Base-by-base conservation (phyloP, 2,113 vertebrate genomes). In the Anser brachyrhynchus region DNA sequence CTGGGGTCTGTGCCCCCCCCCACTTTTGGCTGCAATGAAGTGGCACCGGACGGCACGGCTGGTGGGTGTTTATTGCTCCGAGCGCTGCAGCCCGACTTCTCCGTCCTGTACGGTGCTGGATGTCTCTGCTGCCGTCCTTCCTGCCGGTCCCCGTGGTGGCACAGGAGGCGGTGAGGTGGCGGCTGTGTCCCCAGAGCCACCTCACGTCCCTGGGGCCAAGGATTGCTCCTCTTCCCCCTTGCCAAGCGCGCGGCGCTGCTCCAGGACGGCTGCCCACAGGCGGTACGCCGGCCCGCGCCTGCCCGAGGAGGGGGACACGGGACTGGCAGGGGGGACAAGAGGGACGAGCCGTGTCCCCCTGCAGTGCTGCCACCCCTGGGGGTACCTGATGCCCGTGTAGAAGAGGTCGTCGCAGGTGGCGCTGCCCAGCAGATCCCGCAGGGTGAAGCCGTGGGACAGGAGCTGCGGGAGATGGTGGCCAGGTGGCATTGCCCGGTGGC, bases 271-370 rank as follows among this genome's bases (percentile, higher is more conserved):
- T 43, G 97, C 97, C 99, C 99, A 99, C 55, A 99, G 93, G 43
- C 98, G 98, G 94, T 97, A 99, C 39, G 98, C 95, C 90, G 98
- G 98, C 26, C 98, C 99, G 3, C 98, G 98, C 96, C 99, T 99
- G 97, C 55, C 4, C 46, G 20, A 10, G 20, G 77, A 86, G 95
- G 94, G 70, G 52, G 21, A 61, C 37, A 22, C 1, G 9, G 37
- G 14, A 13, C 9, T 35, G 25, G 1, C 7, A 14, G 31, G 28
- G 33, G 33, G 29, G 35, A 54, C 46, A 49, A 12, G 54, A 29
- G 78, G n/a, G 23, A 35, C 23, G 7, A 55, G 58, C 54, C 6
- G 8, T 33, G 58, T 19, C 21, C 43, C 25, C 3, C 8, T 3
- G 13, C 57, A 26, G 21, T 1, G 2, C 17, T 52, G 37, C 13